Percentiles rank a stretch among this genome's conserved stretches.
phyloP scores from a whole-genome alignment of 1,140 invertebrate species.

The Oreohelix idahoensis region DNA sequence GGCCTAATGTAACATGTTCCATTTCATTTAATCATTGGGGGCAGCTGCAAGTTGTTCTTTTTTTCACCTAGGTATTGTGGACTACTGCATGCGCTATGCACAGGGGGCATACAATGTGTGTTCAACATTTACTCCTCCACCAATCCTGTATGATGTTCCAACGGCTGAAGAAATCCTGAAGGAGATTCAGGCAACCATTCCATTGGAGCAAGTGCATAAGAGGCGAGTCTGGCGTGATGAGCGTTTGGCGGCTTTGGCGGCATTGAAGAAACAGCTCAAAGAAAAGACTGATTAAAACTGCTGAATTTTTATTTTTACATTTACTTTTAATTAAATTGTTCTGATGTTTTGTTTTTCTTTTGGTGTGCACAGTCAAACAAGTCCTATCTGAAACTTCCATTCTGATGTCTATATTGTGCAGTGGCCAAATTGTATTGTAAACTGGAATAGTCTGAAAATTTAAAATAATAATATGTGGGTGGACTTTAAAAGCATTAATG shows the following conservation, averaged over 20 bases:
- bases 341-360: too few species aligned
- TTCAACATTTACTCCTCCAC: constrained; percentile 82
- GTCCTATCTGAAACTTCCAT: too few species aligned
- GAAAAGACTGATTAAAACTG: constrained; percentile 18
- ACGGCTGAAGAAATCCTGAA: constrained; percentile 71
- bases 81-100: constrained; percentile 83
- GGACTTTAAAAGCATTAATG: too few species aligned
- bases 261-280: constrained; percentile 80
- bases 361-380: too few species aligned
- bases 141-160: constrained; percentile 79
- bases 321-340: too few species aligned
- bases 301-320: too few species aligned
- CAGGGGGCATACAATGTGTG: constrained; percentile 86
- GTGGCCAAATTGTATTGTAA: too few species aligned
- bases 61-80: constrained; percentile 77
- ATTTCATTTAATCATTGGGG: too few species aligned
- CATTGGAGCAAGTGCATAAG: constrained; percentile 83
- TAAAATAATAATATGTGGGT: too few species aligned
- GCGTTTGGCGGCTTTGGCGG: constrained; percentile 84
- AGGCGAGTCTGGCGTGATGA: constrained; percentile 87
- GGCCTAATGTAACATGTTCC: too few species aligned
- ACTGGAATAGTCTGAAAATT: too few species aligned
- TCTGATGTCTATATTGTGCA: too few species aligned
- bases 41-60: constrained; percentile 19
- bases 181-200: constrained; percentile 78